Conservation (phyloP, 2,888 invertebrate genomes). For the Ryuthela nishihirai region DNA sequence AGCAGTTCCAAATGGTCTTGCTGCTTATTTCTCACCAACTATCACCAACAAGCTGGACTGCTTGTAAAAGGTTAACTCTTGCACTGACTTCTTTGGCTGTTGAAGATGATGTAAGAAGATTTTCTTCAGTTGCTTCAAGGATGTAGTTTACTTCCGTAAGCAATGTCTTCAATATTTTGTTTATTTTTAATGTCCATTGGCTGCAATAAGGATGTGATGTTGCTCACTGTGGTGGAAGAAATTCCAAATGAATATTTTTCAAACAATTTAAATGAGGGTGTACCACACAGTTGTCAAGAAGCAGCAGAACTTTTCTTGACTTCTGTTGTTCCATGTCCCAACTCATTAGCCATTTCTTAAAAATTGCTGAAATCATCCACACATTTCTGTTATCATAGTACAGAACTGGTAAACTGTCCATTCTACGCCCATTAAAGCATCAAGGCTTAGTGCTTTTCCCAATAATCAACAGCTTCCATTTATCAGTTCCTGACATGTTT, state of each 20-base stretch:
- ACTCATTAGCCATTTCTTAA: slow-evolving; percentile 1
- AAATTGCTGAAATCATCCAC: slow-evolving; percentile 2
- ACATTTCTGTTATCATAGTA: neutral
- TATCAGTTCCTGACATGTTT: neutral
- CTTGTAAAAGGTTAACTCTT: slow-evolving; percentile 2
- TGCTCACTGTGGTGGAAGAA: slow-evolving; percentile 43
- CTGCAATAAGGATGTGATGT: slow-evolving; percentile 40
- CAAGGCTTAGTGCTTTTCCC: no score
- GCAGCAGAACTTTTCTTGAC: neutral
- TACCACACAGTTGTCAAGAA: no score
- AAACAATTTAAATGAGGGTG: no score
- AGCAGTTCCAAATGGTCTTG: no score
- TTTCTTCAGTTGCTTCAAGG: no score
- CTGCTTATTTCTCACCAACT: no score
- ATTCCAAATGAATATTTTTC: no score
- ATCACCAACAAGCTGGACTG: neutral
- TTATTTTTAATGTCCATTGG: slow-evolving; percentile 44
- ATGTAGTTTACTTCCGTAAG: neutral
- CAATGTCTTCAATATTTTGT: slow-evolving; percentile 36
- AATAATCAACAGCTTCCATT: no score
- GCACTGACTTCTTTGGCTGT: no score
- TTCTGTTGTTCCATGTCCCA: neutral
- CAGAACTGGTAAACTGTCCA: slow-evolving; percentile 2
- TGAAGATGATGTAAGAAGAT: no score
- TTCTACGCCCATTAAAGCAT: neutral